Conservation (phyloP, 2,113 vertebrate species). For the Mastomys natalensis region DNA sequence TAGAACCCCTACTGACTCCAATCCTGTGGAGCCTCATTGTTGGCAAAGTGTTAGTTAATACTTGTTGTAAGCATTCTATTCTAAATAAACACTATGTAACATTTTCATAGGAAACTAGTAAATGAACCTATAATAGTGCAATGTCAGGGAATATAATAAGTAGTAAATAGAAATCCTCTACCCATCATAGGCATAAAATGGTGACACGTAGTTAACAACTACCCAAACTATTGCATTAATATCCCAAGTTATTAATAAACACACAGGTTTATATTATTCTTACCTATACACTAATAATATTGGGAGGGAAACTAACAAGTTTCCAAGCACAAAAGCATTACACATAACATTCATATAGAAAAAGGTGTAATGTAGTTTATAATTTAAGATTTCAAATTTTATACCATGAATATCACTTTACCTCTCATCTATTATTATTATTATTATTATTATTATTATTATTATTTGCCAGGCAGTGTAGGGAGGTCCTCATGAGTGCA, state of each 20-base stretch:
- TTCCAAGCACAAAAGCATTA: background rate
- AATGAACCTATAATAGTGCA: conserved; percentile 19
- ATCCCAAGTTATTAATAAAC: background rate
- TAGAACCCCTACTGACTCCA: background rate
- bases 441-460: background rate
- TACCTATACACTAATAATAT: background rate
- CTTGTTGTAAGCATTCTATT: background rate
- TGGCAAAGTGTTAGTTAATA: background rate
- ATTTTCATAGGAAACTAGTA: conserved; percentile 25
- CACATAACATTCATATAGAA: background rate
- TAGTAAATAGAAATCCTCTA: background rate
- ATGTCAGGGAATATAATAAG: background rate
- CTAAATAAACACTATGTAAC: background rate
- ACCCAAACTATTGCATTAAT: background rate
- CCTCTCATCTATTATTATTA: background rate
- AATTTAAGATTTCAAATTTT: background rate
- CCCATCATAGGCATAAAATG: background rate
- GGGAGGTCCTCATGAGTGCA: background rate
- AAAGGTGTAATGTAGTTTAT: background rate
- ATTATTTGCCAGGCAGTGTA: background rate
- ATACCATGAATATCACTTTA: background rate
- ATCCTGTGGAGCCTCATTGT: background rate
- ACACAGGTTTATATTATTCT: background rate
- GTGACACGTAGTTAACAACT: background rate
- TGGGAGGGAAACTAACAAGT: background rate